Conservation (phyloP, 2,888 invertebrate species). For the Monopis laevigella region DNA sequence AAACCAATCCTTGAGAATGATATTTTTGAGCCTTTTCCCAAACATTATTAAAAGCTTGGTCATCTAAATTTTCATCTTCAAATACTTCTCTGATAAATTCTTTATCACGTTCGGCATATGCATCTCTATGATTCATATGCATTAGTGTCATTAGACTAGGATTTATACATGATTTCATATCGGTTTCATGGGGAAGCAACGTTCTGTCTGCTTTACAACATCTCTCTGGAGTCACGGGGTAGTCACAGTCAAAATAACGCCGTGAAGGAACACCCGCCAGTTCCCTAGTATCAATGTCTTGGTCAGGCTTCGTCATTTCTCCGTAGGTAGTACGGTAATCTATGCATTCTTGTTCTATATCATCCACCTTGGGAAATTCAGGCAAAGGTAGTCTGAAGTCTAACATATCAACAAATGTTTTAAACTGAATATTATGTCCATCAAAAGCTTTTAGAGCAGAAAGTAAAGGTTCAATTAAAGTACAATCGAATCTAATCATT, state of each 20-base stretch:
- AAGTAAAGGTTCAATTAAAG: constrained; percentile 55
- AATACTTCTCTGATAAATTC: constrained; percentile 49
- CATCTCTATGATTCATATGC: constrained; percentile 43
- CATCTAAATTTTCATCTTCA: constrained; percentile 58
- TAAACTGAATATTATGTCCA: constrained; percentile 52
- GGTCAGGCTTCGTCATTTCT: constrained; percentile 45
- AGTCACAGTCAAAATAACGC: constrained; percentile 47
- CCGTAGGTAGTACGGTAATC: constrained; percentile 46
- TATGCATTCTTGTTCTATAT: constrained; percentile 35
- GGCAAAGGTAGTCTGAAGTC: constrained; percentile 48
- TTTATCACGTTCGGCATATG: constrained; percentile 44
- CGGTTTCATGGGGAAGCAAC: constrained; percentile 44
- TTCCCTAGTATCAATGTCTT: constrained; percentile 26
- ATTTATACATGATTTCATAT: constrained; percentile 34
- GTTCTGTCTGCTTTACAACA: constrained; percentile 33
- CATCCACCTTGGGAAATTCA: constrained; percentile 44
- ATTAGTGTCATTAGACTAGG: constrained; percentile 42
- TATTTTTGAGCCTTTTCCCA: constrained; percentile 59
- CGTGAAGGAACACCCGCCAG: constrained; percentile 52
- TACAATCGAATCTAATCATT: constrained; percentile 50
- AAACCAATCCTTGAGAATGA: constrained; percentile 61
- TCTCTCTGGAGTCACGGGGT: constrained; percentile 36
- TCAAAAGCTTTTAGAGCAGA: constrained; percentile 51
- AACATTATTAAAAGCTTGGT: constrained; percentile 49
- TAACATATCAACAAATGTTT: constrained; percentile 53